Evolutionary conservation across 2,888 invertebrate genomes (phyloP).

Genomic region (Ophonus ardosiacus): DNA sequence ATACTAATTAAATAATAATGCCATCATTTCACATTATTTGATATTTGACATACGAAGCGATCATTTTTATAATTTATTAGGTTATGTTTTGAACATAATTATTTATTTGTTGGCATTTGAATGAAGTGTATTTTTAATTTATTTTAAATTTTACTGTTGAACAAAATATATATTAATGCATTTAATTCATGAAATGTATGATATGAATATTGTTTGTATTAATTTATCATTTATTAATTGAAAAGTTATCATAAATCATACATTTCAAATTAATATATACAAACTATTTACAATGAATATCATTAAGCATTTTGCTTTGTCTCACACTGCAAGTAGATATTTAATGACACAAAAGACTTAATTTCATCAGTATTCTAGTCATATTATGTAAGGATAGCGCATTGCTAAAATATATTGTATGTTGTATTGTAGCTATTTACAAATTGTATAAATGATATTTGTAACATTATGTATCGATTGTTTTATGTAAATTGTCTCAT

Average conservation of each 20-base stretch:
- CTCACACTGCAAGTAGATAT: constrained; percentile 68
- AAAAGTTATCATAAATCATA: background rate
- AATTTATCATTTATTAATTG: background rate
- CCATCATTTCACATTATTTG: constrained; percentile 44
- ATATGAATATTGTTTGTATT: background rate
- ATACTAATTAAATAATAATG: constrained; percentile 49
- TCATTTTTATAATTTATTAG: background rate
- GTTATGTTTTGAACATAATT: constrained; percentile 20
- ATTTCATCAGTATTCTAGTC: constrained; percentile 73
- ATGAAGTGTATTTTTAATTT: background rate
- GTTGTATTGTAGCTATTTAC: constrained; percentile 70
- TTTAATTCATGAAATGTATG: constrained; percentile 14
- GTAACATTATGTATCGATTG: constrained; percentile 67
- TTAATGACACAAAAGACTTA: constrained; percentile 70
- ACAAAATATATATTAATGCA: constrained; percentile 11
- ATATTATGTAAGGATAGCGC: constrained; percentile 69
- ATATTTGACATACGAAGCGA: constrained; percentile 6
- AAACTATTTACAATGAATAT: constrained; percentile 37
- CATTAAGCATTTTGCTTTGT: constrained; percentile 66
- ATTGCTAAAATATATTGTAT: constrained; percentile 69
- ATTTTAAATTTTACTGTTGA: background rate
- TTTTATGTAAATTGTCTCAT: constrained; percentile 64
- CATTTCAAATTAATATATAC: constrained; percentile 28
- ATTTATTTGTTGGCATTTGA: constrained; percentile 29
- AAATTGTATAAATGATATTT: constrained; percentile 69